Conservation (phyloP, 2,888 invertebrate species). For the Cerceris ruficornis region DNA sequence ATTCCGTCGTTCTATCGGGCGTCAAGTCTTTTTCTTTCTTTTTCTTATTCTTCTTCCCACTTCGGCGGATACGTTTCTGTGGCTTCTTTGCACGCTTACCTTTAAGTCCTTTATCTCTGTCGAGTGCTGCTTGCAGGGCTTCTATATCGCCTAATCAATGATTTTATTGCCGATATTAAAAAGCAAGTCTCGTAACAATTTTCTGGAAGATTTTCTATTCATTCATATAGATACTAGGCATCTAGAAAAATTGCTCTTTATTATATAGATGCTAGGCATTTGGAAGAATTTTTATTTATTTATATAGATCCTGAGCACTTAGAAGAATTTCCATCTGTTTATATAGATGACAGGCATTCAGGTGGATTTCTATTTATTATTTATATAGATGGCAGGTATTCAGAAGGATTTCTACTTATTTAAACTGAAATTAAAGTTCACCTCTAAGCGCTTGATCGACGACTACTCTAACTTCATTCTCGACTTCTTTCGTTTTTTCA, state of each 20-base stretch:
- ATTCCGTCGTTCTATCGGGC: slow-evolving; percentile 94
- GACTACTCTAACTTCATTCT: slow-evolving; percentile 90
- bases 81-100: slow-evolving; percentile 91
- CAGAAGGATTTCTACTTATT: no score
- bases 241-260: no score
- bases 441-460: slow-evolving; percentile 91
- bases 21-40: slow-evolving; percentile 97
- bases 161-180: neutral
- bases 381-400: neutral
- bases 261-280: no score
- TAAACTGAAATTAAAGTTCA: slow-evolving; percentile 24
- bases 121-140: slow-evolving; percentile 87
- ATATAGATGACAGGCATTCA: no score
- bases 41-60: slow-evolving; percentile 94
- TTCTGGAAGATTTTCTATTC: no score
- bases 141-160: slow-evolving; percentile 83
- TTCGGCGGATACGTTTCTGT: slow-evolving; percentile 89
- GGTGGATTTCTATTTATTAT: neutral
- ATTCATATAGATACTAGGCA: no score
- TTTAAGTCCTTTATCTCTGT: slow-evolving; percentile 87
- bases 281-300: neutral
- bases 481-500: slow-evolving; percentile 92
- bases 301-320: neutral
- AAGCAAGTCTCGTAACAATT: neutral
- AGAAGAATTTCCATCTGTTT: no score